Base-by-base conservation (phyloP, 2,888 invertebrate species). In the Itoplectis maculator region DNA sequence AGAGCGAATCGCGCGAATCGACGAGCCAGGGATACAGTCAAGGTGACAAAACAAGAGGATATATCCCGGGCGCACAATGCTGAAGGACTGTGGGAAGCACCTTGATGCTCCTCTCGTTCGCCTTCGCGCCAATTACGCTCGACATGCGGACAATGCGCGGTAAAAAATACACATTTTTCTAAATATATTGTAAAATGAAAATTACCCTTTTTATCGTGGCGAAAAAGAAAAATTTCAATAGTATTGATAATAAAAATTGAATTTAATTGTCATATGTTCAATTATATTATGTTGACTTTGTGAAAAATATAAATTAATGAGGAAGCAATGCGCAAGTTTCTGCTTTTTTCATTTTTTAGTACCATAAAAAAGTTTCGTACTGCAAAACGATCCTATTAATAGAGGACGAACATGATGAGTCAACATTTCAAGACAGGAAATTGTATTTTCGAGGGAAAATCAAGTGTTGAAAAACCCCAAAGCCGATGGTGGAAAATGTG, bases 1-100 rank as follows among this genome's bases (percentile, higher is more conserved):
- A 87, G 76, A 86, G 85, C 89, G 87, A 89, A 89, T 88, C 82
- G 86, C 87, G 81, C 11, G 83, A 80, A 59, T 72, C 80, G 80
- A 82, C 75, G 69, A 80, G 61, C n/a, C 72, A 81, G 75, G 85
- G 82, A 81, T 84, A 45, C 15, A 72, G 45, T 45, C n/a, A 84
- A 86, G 85, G 86, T 88, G 88, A 89, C 88, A 84, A 89, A 88
- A 88, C 86, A 88, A 88, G 87, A 59, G 37, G 70, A 47, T 35
- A 18, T 23, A n/a, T 9, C 40, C 5, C 15, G 23, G 13, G 56
- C 13, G 20, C 8, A 85, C 82, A 47, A 15, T 83, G 82, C 65
- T 82, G n/a, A n/a, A n/a, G 83, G 86, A 88, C 88, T 89, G 89
- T 89, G 89, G 89, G 89, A 89, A 89, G 86, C 75, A 35, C 29